Conservation (phyloP, 2,888 invertebrate species). For the Synergus itoensis region DNA sequence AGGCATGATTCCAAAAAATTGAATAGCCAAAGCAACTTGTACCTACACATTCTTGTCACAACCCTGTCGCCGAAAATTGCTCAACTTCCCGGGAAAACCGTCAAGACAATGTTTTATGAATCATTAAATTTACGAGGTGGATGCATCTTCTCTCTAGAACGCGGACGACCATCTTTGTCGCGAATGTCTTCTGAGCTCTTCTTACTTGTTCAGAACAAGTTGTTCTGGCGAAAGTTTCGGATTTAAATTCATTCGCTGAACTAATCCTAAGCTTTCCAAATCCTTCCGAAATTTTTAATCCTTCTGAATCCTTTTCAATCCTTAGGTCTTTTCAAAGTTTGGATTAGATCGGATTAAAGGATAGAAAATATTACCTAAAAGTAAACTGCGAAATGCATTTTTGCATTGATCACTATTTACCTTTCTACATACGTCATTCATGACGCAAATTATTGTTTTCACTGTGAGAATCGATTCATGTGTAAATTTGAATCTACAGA, state of each 20-base stretch:
- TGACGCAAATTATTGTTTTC: background rate
- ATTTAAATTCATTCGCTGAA: too few relatives aligned
- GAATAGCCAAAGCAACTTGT: slow-evolving; percentile 6
- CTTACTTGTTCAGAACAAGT: too few relatives aligned
- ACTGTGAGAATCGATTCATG: slow-evolving; percentile 3
- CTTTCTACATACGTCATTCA: background rate
- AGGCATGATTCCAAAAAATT: slow-evolving; percentile 20
- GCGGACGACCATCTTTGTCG: slow-evolving; percentile 24
- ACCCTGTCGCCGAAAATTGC: slow-evolving; percentile 8
- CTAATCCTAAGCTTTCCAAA: too few relatives aligned
- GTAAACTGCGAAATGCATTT: background rate
- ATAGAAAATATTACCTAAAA: too few relatives aligned
- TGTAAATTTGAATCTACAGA: slow-evolving; percentile 14
- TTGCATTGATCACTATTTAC: background rate
- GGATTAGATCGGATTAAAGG: too few relatives aligned
- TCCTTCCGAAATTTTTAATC: too few relatives aligned
- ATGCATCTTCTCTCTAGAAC: slow-evolving; percentile 4
- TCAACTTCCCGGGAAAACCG: slow-evolving; percentile 20
- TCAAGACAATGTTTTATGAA: slow-evolving; percentile 36
- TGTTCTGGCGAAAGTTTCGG: too few relatives aligned
- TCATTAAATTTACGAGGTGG: slow-evolving; percentile 34
- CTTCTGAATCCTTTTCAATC: too few relatives aligned
- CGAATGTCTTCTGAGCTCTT: slow-evolving; percentile 4
- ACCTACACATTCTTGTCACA: slow-evolving; percentile 12
- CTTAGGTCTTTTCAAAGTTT: too few relatives aligned